Base-by-base conservation (phyloP, 2,113 vertebrate genomes). In the Galbula dea region DNA sequence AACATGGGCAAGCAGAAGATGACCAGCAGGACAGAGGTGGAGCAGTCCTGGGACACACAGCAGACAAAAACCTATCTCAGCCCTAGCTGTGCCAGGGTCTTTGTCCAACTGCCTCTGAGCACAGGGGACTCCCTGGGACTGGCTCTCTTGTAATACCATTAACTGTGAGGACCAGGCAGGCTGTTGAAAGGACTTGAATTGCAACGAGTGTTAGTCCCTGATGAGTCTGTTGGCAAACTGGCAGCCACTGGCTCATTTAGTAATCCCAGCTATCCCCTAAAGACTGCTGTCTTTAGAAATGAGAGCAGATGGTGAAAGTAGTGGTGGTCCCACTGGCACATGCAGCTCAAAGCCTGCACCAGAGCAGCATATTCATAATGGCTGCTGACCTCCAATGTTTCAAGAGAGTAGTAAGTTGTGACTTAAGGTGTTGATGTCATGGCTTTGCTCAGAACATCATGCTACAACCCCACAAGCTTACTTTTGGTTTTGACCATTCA, bases 261-360 rank as follows among this genome's bases (percentile, higher is more conserved):
- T 79, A 10, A 36, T 57, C 30, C 76, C 39, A 48, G 1, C 45
- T 23, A 4, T 19, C 6, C 36, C 5, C 5, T 10, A 12, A 14
- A 55, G 59, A 19, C 0, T 3, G 46, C 45, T 27, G 37, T 1
- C 11, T 32, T 67, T 69, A 83, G 68, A 51, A 61, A 23, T 5
- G n/a, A 46, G 68, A 52, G 62, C 20, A 39, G 83, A n/a, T n/a
- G 8, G 1, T 6, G 19, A n/a, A 14, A 4, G 11, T 9, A 4
- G 1, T 7, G 36, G 41, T 36, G 37, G 24, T 29, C 13, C 32
- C 12, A 4, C 2, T 7, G 76, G 17, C 41, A 43, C 0, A 0
- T 13, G 23, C 36, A 27, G 45, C 45, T 63, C 83, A 7, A 21
- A 17, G 27, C 34, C 54, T 37, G 10, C 14, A 7, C 7, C 37